Conservation (phyloP, 2,888 invertebrate species). For the Sinotaia quadrata region DNA sequence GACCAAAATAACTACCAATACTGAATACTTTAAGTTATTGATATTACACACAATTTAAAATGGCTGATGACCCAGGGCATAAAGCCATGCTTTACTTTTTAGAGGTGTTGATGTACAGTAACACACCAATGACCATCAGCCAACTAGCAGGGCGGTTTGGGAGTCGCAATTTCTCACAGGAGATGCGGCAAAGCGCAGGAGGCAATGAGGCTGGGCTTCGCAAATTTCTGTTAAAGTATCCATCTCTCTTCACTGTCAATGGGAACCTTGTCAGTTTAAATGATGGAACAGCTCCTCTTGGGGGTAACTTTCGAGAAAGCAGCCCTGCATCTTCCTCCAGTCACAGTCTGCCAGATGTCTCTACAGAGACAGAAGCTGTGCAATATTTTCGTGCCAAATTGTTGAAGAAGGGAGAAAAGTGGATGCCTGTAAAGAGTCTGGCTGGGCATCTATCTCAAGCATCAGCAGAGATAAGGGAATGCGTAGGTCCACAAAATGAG, state of each 20-base stretch:
- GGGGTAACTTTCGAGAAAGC: conserved; percentile 66
- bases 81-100: conserved; percentile 91
- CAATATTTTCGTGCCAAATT: conserved; percentile 97
- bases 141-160: conserved; percentile 99
- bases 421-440: conserved; percentile 96
- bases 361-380: conserved; percentile 90
- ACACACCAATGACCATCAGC: conserved; percentile 92
- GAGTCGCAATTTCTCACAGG: conserved; percentile 98
- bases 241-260: conserved; percentile 94
- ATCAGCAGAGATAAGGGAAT: conserved; percentile 89
- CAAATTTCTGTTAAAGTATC: conserved; percentile 96
- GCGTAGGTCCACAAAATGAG: conserved; percentile 72
- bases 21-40: not conserved
- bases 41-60: conserved; percentile 39
- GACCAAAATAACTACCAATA: not conserved
- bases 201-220: conserved; percentile 95
- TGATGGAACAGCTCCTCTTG: conserved; percentile 68
- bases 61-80: conserved; percentile 72
- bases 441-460: conserved; percentile 97
- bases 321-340: conserved; percentile 61
- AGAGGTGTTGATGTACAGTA: conserved; percentile 96
- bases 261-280: conserved; percentile 73
- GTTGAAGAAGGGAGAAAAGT: conserved; percentile 93
- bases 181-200: conserved; percentile 83
- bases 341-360: conserved; percentile 64